Percentiles rank a stretch among this genome's conserved stretches.
phyloP scores from a whole-genome alignment of 1,140 invertebrate genomes.

The Listronotus oregonensis region DNA sequence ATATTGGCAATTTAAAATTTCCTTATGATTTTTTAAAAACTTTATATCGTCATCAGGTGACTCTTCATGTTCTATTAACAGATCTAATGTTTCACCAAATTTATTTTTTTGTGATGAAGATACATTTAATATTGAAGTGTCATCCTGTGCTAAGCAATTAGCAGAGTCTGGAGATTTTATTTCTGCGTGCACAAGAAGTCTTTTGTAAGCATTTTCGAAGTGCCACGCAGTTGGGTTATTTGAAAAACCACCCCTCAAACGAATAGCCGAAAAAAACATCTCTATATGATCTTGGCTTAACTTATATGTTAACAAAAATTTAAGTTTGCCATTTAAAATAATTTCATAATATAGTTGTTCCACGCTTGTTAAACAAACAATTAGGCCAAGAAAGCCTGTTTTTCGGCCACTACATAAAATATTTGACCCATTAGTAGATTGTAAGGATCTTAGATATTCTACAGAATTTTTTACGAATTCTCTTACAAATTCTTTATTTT shows the following conservation, averaged over 20 bases:
- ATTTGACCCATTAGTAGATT: constrained; percentile 16
- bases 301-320: constrained; percentile 51
- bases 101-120: too few relatives aligned
- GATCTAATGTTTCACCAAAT: too few relatives aligned
- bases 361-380: constrained; percentile 41
- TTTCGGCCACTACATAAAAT: constrained; percentile 26
- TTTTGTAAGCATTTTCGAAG: constrained; percentile 41
- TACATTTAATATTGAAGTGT: too few relatives aligned
- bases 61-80: too few relatives aligned
- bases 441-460: constrained; percentile 27
- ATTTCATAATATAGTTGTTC: constrained; percentile 29
- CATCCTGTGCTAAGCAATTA: too few relatives aligned
- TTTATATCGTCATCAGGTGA: too few relatives aligned
- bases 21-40: too few relatives aligned
- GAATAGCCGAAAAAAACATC: constrained; percentile 21
- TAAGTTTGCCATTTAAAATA: constrained; percentile 23
- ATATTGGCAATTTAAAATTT: too few relatives aligned
- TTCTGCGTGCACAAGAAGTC: constrained; percentile 10
- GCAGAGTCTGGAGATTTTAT: too few relatives aligned
- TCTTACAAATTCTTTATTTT: constrained; percentile 30
- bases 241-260: constrained; percentile 45
- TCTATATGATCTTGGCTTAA: constrained; percentile 54
- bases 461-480: constrained; percentile 10
- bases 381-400: constrained; percentile 47
- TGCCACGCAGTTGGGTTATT: constrained; percentile 51